Evolutionary conservation across 2,888 invertebrate genomes (phyloP), one percentile per base, ranked within the genome.

Genomic region (Myathropa florea): DNA sequence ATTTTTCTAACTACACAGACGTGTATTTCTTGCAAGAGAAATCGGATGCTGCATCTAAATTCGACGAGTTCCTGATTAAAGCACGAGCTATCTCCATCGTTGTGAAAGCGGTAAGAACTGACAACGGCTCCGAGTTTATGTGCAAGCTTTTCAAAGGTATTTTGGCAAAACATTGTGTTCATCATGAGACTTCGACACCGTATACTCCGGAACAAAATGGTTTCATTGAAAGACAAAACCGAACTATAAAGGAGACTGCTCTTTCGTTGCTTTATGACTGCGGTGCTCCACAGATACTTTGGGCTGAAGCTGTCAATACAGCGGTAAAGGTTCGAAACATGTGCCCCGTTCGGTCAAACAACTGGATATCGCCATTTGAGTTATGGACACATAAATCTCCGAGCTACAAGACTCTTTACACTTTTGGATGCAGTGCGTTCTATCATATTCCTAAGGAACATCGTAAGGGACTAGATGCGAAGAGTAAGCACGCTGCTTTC

Each of bases 11-110:
- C 14, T 39, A 39, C 39, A 14, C 39, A 39, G 3, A 39, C 14
- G 39, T 39, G 14, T 39, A 39, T 39, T 39, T 39, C n/a, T 14
- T 39, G 39, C 14, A 39, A 39, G 57, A 73, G 21, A 73, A 73
- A 64, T 71, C 59, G 18, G 60, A 60, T 14, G 26, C 71, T 28
- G 71, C 71, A 39, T 46, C 26, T 3, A 60, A 70, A 26, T 70
- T 70, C 3, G 28, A 70, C 14, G 59, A 70, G 26, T 70, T 59
- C 26, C 39, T 59, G 21, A 70, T 6, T 9, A 70, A 59, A 59
- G 70, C 21, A 60, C 70, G 59, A 6, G 55, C 70, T 4, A 70
- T 33, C 39, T 70, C 39, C n/a, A 59, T 70, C 9, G 55, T 9
- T 26, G 21, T 64, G 36, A 73, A 28, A 60, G 64, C 73, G 10